Conservation (phyloP, 2,797 vertebrate genomes). For the Helostoma temminkii region DNA sequence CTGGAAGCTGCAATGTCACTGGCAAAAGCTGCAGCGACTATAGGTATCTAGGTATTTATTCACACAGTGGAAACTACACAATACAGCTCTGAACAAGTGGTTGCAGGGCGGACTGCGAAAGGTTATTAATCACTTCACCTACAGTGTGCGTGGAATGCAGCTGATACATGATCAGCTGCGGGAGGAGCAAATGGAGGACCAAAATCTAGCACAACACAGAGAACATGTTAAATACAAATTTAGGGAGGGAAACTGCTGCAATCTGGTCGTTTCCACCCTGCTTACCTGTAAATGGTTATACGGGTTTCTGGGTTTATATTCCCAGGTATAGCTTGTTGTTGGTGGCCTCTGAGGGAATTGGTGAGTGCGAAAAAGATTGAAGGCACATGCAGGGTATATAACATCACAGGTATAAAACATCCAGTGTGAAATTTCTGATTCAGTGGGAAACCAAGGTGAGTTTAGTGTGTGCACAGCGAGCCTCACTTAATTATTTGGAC, state of each 20-base stretch:
- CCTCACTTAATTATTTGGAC: neutral
- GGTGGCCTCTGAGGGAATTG: slow-evolving; percentile 76
- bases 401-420: too few relatives aligned
- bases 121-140: slow-evolving; percentile 64
- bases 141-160: slow-evolving; percentile 18
- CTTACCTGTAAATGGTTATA: slow-evolving; percentile 83
- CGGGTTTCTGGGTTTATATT: slow-evolving; percentile 83
- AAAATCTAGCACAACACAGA: slow-evolving; percentile 42
- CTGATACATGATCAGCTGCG: slow-evolving; percentile 31
- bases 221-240: slow-evolving; percentile 56
- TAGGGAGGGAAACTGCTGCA: slow-evolving; percentile 39
- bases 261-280: slow-evolving; percentile 39
- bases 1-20: slow-evolving; percentile 44
- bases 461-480: slow-evolving; percentile 13
- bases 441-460: neutral
- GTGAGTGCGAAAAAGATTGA: slow-evolving; percentile 65
- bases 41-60: slow-evolving; percentile 44
- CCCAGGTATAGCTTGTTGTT: slow-evolving; percentile 83
- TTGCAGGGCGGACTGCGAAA: slow-evolving; percentile 35
- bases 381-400: slow-evolving; percentile 53
- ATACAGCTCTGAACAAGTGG: slow-evolving; percentile 28
- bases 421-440: neutral
- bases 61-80: slow-evolving; percentile 11
- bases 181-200: slow-evolving; percentile 24
- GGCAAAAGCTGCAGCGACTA: slow-evolving; percentile 43